Evolutionary conservation across 2,888 invertebrate species (phyloP), one percentile per base, ranked within the genome.

Genomic region (Dryadula phaetusa): DNA sequence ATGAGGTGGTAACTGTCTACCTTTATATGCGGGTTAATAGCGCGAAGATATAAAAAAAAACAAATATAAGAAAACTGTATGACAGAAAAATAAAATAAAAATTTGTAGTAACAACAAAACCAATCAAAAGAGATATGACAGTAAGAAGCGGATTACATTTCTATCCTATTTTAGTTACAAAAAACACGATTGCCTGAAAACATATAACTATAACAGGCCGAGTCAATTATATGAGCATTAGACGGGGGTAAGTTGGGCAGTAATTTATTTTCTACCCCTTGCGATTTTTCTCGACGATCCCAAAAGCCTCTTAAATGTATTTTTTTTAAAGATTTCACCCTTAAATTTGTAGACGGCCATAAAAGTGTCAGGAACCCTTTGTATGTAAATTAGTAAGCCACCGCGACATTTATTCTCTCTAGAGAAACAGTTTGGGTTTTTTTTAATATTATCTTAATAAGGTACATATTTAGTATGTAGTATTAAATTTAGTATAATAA

Each of bases 271-370:
- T 40, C 22, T 10, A 40, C 25, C 22, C 25, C 54, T 10, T 22
- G 63, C 63, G 69, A 67, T 72, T 72, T 72, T 70, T 69, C 67
- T 67, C 54, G 34, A 28, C 68, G 53, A 20, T 8, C 20, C 25
- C 14, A n/a, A 56, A 40, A 60, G 44, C 44, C 44, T 32, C 60
- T 16, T 60, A 54, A 64, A 54, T 28, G 34, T 54, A 32, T 16
- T 52, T 66, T n/a, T 65, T 66, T 66, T 46, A 20, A 58, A 44
- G 67, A 67, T 63, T 60, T 40, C n/a, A n/a, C 10, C 14, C 67
- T 54, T 46, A 53, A 65, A 67, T 64, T 68, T 64, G 53, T 54
- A 16, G 20, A 54, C 44, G 53, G 25, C 37, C 34, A 68, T 68
- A 68, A 64, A 64, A 53, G 60, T 64, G 64, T 61, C 67, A 64